These are phyloP conservation scores for Brachylomia viminalis DNA, from an alignment of 2,888 invertebrate genomes.

Conservation along the genomic window DNA sequence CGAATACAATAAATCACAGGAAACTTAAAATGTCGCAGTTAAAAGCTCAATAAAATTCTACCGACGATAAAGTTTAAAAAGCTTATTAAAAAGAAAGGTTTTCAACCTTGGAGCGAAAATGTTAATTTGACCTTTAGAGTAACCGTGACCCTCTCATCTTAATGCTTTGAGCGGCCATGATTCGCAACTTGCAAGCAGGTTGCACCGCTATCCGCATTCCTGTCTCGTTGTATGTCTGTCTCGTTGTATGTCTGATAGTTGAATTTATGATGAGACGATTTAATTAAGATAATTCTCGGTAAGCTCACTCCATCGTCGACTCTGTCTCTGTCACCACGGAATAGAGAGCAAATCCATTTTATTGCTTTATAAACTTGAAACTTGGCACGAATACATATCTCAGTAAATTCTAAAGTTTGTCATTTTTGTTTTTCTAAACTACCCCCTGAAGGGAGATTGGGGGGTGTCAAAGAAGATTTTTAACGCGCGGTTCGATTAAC, in stretches of 20 bases:
- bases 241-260: neutral
- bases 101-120: constrained; percentile 36
- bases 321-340: too few relatives aligned
- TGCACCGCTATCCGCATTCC: constrained; percentile 32
- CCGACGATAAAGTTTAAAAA: constrained; percentile 19
- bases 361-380: too few relatives aligned
- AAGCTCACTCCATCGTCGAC: too few relatives aligned
- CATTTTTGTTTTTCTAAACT: too few relatives aligned
- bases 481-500: too few relatives aligned
- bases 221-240: neutral
- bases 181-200: constrained; percentile 7
- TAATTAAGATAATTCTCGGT: too few relatives aligned
- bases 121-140: constrained; percentile 22
- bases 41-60: constrained; percentile 18
- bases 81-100: constrained; percentile 44
- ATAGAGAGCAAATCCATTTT: too few relatives aligned
- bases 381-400: too few relatives aligned
- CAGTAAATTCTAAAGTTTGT: too few relatives aligned
- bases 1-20: constrained; percentile 18
- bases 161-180: neutral
- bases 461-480: too few relatives aligned
- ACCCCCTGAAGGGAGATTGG: too few relatives aligned
- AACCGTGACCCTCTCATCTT: constrained; percentile 45
- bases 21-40: constrained; percentile 19
- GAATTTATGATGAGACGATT: neutral